Base-by-base conservation (phyloP, 2,113 vertebrate genomes). In the Siphamia tubifer region DNA sequence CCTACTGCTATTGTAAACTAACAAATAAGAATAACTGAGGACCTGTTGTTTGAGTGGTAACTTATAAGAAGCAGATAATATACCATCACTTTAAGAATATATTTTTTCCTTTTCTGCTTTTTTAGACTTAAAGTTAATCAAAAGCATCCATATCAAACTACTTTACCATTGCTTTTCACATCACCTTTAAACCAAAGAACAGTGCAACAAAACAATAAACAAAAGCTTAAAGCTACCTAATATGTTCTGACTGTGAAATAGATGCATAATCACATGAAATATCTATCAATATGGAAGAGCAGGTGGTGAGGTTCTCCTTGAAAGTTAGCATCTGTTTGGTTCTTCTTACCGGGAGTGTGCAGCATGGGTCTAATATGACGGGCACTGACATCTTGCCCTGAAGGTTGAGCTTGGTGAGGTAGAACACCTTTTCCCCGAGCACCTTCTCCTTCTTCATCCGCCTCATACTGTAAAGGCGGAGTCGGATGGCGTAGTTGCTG, bases 341-440 rank as follows among this genome's bases (percentile, higher is more conserved):
- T 32, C 16, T 87, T 92, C 96, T 98, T 89, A 99, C 98, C 74
- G 94, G 94, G 61, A 95, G 90, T 64, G 85, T 93, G 88, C 96
- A 97, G 89, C 95, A 96, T 48, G 97, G 94, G 49, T 99, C 97
- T 82, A 99, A 68, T 61, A 93, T 95, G 88, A 99, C 94, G 11
- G 96, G 95, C 79, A 97, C 89, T 21, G 96, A 96, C 92, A 99
- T 93, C 91, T 96, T 98, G 85, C 96, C 96, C 91, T 99, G 96
- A 86, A 98, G 95, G 90, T 98, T 96, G 88, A 98, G 91, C 92
- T 99, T 99, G 74, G 96, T 99, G 92, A 99, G 94, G 92, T 96
- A 96, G 92, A 99, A 98, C 74, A 98, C 90, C 92, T 98, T 99
- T 83, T 99, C 97, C 76, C 97, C 97, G 28, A 99, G 94, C 87